Base-by-base conservation (phyloP, 2,113 vertebrate species). In the Peromyscus leucopus region DNA sequence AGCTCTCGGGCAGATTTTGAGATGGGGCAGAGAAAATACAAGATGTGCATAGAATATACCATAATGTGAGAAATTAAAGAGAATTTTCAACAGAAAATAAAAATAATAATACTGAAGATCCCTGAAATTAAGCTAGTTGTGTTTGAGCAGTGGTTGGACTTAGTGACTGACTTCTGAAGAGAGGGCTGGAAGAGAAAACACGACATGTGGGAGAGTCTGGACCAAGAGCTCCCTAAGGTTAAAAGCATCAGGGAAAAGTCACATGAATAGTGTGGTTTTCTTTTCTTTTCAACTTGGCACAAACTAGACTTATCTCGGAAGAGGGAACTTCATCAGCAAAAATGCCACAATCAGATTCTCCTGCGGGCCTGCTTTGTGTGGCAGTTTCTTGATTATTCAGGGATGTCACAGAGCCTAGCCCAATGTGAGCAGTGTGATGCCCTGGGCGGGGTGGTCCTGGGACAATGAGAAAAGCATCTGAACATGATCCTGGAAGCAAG, bases 181-280 rank as follows among this genome's bases (percentile, higher is more conserved):
- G 22, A 90, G n/a, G 16, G 46, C 22, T 16, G 5, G 3, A 67
- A 76, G 21, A 17, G 46, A 86, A 92, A 87, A 22, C 9, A 57
- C 21, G 0, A 6, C 1, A 22, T 36, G 5, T 2, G 2, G 26
- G 48, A 1, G 2, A 91, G 87, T 42, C 46, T 59, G 31, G 9
- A 39, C 5, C 15, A 75, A 7, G 26, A 75, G 61, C 11, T 10
- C 86, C 17, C 36, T 7, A 33, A 83, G 59, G 3, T 61, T 88
- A 63, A 88, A 12, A 16, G 69, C 15, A 61, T 31, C 12, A 48
- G 75, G 82, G 13, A 71, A 87, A 88, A 78, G 16, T 63, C 6
- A 57, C 36, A 39, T 5, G 55, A 63, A 15, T n/a, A 12, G 51
- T 39, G 51, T 39, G 42, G 39, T 57, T 80, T 55, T 57, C 17